These are phyloP conservation scores for Pseudoatta argentina DNA, from an alignment of 1,140 invertebrate species.

Conservation along the genomic window DNA sequence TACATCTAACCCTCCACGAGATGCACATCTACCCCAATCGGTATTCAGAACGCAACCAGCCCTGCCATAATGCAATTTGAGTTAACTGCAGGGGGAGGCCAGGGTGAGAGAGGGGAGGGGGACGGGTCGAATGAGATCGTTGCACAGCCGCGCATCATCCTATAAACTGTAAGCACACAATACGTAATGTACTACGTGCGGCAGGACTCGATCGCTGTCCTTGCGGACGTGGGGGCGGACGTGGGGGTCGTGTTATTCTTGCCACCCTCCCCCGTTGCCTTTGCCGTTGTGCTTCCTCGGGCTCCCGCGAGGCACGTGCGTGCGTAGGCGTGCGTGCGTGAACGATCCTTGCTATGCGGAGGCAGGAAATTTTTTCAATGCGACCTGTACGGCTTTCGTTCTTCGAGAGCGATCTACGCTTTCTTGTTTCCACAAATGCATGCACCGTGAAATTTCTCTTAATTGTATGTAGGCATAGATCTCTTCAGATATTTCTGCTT, in stretches of 20 bases:
- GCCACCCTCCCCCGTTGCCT: slow-evolving; percentile 33
- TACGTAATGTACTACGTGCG: slow-evolving; percentile 76
- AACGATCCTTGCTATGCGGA: slow-evolving; percentile 15
- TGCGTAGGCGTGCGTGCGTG: slow-evolving; percentile 26
- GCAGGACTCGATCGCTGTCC: slow-evolving; percentile 69
- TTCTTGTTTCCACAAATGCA: neutral
- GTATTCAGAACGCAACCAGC: slow-evolving; percentile 70
- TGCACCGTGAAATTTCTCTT: neutral
- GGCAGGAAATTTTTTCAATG: slow-evolving; percentile 2
- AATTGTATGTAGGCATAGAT: neutral
- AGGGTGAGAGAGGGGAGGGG: too few relatives aligned
- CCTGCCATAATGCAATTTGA: slow-evolving; percentile 82
- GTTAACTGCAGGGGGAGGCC: slow-evolving; percentile 78
- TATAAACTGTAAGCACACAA: slow-evolving; percentile 81
- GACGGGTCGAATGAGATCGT: slow-evolving; percentile 68
- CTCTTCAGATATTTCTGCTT: slow-evolving; percentile 1
- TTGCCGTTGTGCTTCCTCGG: neutral
- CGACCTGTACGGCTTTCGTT: neutral
- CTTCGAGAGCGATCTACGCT: neutral
- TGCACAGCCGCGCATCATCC: slow-evolving; percentile 66
- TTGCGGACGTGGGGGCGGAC: slow-evolving; percentile 56
- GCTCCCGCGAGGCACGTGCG: slow-evolving; percentile 13
- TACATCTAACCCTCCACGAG: slow-evolving; percentile 19
- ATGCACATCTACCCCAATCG: slow-evolving; percentile 74
- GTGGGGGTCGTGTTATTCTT: slow-evolving; percentile 75